A percentile compares a stretch with the other conserved stretches of the same genome.
These are phyloP conservation scores for Zaprionus ghesquierei DNA, from an alignment of 1,140 invertebrate genomes.

Conservation along the genomic window DNA sequence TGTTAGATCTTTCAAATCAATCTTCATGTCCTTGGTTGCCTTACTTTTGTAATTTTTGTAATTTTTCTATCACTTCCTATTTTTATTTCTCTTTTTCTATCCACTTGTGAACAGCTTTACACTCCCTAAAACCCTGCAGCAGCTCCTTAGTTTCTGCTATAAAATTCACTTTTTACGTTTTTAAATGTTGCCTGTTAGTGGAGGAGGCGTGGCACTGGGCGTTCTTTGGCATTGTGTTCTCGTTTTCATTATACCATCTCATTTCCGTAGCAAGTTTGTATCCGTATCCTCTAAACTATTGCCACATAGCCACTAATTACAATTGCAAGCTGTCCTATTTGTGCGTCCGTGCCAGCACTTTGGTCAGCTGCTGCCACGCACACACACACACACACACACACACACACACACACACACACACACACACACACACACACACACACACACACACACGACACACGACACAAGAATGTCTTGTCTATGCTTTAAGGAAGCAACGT, in stretches of 20 bases:
- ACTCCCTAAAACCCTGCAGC: neutral
- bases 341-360: constrained; percentile 3
- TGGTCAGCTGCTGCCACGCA: neutral
- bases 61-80: neutral
- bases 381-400: neutral
- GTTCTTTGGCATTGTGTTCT: neutral
- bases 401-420: neutral
- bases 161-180: neutral
- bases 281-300: constrained; percentile 28
- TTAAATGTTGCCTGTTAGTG: neutral
- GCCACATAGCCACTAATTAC: constrained; percentile 43
- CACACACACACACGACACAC: no score
- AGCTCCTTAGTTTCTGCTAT: neutral
- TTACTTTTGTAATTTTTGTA: neutral
- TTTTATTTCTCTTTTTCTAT: neutral
- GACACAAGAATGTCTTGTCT: constrained; percentile 32
- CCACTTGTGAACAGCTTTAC: neutral
- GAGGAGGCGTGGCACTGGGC: neutral
- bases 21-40: no score
- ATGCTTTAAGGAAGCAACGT: constrained; percentile 30
- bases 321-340: constrained; percentile 30
- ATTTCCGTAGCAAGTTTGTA: constrained; percentile 33
- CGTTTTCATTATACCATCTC: constrained; percentile 32
- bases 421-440: no score
- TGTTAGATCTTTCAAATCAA: no score